A percentile compares a stretch with the other conserved stretches of the same genome.
These are phyloP conservation scores for Vidua macroura DNA, from an alignment of 2,113 vertebrate genomes.

Conservation along the genomic window DNA sequence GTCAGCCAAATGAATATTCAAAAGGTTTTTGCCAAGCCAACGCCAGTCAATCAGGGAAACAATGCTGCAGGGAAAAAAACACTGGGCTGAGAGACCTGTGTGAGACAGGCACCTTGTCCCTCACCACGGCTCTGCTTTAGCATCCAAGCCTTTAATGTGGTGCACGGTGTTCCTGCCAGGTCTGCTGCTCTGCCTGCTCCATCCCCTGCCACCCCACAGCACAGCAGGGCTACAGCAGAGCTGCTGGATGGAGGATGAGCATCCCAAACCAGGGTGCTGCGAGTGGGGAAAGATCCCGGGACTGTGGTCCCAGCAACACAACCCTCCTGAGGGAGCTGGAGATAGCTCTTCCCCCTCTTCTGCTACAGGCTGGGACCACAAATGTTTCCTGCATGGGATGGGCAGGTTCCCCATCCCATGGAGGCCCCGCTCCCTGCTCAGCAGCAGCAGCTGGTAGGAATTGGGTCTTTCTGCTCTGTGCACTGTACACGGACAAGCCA, in stretches of 20 bases:
- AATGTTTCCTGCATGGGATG: not conserved
- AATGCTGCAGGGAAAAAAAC: not conserved
- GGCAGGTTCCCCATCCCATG: not conserved
- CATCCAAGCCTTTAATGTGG: not conserved
- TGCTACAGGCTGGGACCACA: not conserved
- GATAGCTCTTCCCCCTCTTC: not conserved
- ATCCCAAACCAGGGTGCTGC: accelerated
- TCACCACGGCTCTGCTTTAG: not conserved
- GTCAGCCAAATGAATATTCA: conserved; percentile 45
- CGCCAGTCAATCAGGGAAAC: conserved; percentile 6
- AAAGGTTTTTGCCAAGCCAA: conserved; percentile 10
- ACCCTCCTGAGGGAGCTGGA: not conserved
- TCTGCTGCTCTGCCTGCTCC: not conserved
- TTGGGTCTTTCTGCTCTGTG: not conserved
- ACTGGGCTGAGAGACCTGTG: not conserved
- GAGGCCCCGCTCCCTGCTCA: not conserved
- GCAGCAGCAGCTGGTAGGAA: not conserved
- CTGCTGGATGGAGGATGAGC: not conserved
- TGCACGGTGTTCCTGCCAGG: not conserved
- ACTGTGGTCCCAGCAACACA: not conserved
- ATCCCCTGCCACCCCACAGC: not conserved
- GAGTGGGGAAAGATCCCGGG: not conserved
- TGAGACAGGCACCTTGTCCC: not conserved
- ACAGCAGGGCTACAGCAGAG: not conserved
- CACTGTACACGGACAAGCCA: not conserved